Evolutionary conservation across 2,113 vertebrate species (phyloP), one percentile per base, ranked within the genome.

Genomic region (Elaphurus davidianus): DNA sequence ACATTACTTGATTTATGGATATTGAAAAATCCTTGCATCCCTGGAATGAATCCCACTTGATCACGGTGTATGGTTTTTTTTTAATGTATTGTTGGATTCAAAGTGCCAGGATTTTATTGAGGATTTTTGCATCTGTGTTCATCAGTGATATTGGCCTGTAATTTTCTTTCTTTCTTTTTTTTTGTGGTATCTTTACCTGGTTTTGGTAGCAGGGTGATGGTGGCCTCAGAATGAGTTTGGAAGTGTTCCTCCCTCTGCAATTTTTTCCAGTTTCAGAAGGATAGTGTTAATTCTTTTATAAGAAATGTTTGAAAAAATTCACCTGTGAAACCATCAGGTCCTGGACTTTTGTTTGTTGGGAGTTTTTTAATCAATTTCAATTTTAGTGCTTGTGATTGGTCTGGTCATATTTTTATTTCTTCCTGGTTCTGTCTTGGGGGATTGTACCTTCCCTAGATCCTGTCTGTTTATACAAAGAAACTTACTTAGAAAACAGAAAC

Each of bases 91-190:
- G 67, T 71, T 71, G n/a, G n/a, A 71, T 21, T 71, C 67, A 71
- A 40, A 71, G 19, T 40, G 67, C n/a, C 12, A 71, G n/a, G 64
- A 36, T 71, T 71, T 71, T 40, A 19, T 40, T 40, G n/a, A 71
- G n/a, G 67, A 40, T 12, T 71, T 71, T 71, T 71, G 19, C n/a
- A 13, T 71, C 67, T 23, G 67, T 71, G 67, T 71, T 71, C 67
- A 23, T 71, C 0, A 0, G n/a, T 71, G 19, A 40, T 23, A 40
- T 6, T 40, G n/a, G n/a, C n/a, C 67, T 71, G 0, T 71, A 71
- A 71, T 71, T 71, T 71, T 71, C 67, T 40, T 71, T n/a, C 33
- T 64, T 33, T 64, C 62, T 71, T 71, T 40, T 5, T 71, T 71
- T 71, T 71, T 40, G 67, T 40, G 19, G n/a, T 23, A 40, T 71